These are phyloP conservation scores for Trichomalopsis sarcophagae DNA, from an alignment of 1,140 invertebrate species.

Conservation along the genomic window DNA sequence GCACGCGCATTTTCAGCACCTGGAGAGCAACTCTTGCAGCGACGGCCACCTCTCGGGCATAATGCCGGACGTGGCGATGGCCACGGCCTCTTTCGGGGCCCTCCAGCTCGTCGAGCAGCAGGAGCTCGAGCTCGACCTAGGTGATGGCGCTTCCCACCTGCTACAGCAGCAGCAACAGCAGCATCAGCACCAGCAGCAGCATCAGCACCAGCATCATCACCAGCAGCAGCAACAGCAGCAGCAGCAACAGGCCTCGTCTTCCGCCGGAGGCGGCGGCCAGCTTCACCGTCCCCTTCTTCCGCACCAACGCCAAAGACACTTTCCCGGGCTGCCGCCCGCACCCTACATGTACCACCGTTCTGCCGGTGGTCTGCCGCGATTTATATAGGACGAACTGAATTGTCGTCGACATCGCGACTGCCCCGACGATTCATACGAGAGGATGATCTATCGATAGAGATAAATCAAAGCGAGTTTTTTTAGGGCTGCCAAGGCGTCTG, in stretches of 20 bases:
- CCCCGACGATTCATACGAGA: neutral
- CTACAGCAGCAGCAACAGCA: slow-evolving; percentile 62
- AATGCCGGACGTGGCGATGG: slow-evolving; percentile 93
- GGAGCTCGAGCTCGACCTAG: slow-evolving; percentile 83
- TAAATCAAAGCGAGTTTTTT: neutral
- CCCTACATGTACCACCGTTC: slow-evolving; percentile 71
- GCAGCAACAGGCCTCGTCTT: slow-evolving; percentile 48
- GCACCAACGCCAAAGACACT: slow-evolving; percentile 70
- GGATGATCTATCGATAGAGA: neutral
- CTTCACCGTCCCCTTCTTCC: slow-evolving; percentile 66
- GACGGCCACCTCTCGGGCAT: slow-evolving; percentile 86
- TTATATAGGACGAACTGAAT: slow-evolving; percentile 62
- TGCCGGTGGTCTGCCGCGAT: slow-evolving; percentile 69
- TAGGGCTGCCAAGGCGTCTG: neutral
- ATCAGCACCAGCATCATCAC: slow-evolving; percentile 20
- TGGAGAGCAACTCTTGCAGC: slow-evolving; percentile 78
- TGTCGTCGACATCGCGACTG: neutral
- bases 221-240: slow-evolving; percentile 40
- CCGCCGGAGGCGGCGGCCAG: slow-evolving; percentile 59
- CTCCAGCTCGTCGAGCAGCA: slow-evolving; percentile 82
- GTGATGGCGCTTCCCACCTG: slow-evolving; percentile 82
- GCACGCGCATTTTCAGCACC: slow-evolving; percentile 65
- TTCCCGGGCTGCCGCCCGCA: slow-evolving; percentile 65
- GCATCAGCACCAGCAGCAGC: slow-evolving; percentile 38
- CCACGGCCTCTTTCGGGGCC: slow-evolving; percentile 83